Evolutionary conservation across 2,113 vertebrate genomes (phyloP).

Genomic region (Ancistrus triradiatus): DNA sequence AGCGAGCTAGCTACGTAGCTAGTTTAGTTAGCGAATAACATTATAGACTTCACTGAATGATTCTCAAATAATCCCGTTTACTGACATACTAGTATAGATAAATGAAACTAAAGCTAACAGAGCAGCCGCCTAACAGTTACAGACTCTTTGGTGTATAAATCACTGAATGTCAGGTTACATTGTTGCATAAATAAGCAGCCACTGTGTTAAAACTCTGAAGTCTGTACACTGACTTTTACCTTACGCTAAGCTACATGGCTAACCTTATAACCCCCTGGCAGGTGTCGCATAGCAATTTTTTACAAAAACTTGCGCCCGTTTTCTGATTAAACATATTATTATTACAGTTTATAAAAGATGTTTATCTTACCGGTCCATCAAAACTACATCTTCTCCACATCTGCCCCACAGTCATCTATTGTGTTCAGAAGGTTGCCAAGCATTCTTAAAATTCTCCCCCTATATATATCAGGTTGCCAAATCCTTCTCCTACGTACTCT

Average conservation of each 20-base stretch:
- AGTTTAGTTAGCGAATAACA: too few relatives aligned
- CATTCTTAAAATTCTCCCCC: neutral
- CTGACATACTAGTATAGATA: too few relatives aligned
- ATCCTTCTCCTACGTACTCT: neutral
- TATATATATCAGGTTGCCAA: neutral
- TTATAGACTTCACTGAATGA: too few relatives aligned
- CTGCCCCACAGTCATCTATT: conserved; percentile 16
- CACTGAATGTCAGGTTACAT: neutral
- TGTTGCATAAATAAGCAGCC: neutral
- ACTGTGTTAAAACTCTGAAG: neutral
- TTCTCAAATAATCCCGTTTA: too few relatives aligned
- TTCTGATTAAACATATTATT: neutral
- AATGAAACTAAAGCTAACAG: too few relatives aligned
- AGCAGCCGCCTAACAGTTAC: too few relatives aligned
- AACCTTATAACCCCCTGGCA: neutral
- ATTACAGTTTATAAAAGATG: neutral
- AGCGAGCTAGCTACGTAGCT: too few relatives aligned
- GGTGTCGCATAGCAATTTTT: neutral
- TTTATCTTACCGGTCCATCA: conserved; percentile 9
- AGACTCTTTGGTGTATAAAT: too few relatives aligned
- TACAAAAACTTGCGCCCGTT: too few relatives aligned
- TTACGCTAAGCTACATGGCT: neutral
- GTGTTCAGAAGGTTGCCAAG: conserved; percentile 22
- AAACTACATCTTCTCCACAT: neutral
- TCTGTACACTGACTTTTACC: neutral